These are phyloP conservation scores for Idris sp. DNA, from an alignment of 1,140 invertebrate species.

Conservation along the genomic window DNA sequence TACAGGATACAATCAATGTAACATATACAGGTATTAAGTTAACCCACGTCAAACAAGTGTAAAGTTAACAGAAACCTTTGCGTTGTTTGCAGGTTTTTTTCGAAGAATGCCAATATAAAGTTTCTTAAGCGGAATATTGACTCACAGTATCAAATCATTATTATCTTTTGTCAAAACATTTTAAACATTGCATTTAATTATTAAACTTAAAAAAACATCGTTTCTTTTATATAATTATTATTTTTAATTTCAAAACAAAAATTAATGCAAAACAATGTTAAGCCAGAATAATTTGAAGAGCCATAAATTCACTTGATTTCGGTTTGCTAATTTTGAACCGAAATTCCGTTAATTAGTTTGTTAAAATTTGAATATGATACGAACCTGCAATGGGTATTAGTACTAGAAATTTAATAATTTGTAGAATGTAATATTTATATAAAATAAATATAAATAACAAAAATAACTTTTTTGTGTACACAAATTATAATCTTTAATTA, in stretches of 20 bases:
- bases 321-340: neutral
- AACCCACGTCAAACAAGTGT: slow-evolving; percentile 35
- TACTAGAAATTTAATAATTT: neutral
- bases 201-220: too few relatives aligned
- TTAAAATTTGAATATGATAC: slow-evolving; percentile 4
- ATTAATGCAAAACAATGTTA: too few relatives aligned
- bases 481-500: too few relatives aligned
- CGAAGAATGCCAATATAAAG: slow-evolving; percentile 36
- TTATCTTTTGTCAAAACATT: slow-evolving; percentile 2
- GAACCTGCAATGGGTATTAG: neutral
- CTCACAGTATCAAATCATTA: slow-evolving; percentile 24
- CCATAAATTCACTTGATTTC: too few relatives aligned
- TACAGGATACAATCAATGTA: slow-evolving; percentile 18
- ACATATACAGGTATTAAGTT: slow-evolving; percentile 37
- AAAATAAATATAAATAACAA: too few relatives aligned
- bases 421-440: too few relatives aligned
- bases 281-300: too few relatives aligned
- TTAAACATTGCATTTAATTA: too few relatives aligned
- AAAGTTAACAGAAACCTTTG: slow-evolving; percentile 44
- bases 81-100: slow-evolving; percentile 43
- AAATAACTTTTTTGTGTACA: too few relatives aligned
- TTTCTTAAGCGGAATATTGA: slow-evolving; percentile 47
- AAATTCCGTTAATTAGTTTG: slow-evolving; percentile 6
- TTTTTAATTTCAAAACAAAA: too few relatives aligned
- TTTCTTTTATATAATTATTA: too few relatives aligned